Conservation (phyloP, 2,113 vertebrate genomes). For the Sitta europaea region DNA sequence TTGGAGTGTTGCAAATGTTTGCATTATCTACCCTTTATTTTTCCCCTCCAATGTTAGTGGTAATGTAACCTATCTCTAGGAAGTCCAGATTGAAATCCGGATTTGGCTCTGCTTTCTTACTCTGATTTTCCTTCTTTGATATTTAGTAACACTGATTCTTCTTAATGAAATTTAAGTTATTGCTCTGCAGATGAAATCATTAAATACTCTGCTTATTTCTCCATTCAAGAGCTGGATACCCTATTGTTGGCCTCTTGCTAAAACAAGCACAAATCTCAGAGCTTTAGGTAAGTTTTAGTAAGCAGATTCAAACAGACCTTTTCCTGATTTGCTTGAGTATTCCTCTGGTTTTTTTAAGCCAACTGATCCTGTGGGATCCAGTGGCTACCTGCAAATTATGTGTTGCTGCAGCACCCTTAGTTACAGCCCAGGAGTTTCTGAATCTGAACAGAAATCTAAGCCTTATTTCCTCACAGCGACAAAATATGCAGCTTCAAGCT, state of each 20-base stretch:
- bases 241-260: background rate
- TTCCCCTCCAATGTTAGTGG: fast-evolving
- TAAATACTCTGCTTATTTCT: background rate
- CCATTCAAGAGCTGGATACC: background rate
- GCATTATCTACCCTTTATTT: background rate
- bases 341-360: background rate
- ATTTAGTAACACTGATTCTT: background rate
- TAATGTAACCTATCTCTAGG: fast-evolving
- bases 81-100: background rate
- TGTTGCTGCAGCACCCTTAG: background rate
- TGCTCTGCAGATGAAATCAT: background rate
- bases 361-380: background rate
- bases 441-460: background rate
- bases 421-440: background rate
- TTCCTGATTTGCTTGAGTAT: background rate
- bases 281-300: background rate
- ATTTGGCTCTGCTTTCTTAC: background rate
- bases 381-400: background rate
- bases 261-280: background rate
- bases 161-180: background rate
- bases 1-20: background rate
- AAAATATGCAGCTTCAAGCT: background rate
- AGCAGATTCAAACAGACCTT: background rate
- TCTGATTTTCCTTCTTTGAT: background rate
- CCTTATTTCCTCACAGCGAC: background rate